Base-by-base conservation (phyloP, 2,888 invertebrate species). In the Petrolisthes manimaculis region DNA sequence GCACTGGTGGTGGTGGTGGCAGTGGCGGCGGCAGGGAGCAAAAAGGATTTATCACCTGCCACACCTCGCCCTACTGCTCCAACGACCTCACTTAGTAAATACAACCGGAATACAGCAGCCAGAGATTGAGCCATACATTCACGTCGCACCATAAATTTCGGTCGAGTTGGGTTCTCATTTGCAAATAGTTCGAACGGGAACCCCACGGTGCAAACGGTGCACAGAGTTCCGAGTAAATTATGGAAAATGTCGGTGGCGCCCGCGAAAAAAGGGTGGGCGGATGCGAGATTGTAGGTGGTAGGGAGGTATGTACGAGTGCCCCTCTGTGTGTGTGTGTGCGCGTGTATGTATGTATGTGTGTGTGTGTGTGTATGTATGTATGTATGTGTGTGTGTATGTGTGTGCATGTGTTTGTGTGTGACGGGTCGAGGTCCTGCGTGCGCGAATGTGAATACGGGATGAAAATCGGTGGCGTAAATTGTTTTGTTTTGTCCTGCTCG, bases 71-170 rank as follows among this genome's bases (percentile, higher is more conserved):
- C 61, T 61, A 61, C 61, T 14, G 8, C 61, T 61, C 61, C n/a
- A 6, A 61, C 14, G 61, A 61, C 61, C 61, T 61, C 61, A 61
- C 61, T 61, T 61, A 61, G 61, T 61, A 61, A 61, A 61, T 61
- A 61, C 61, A 61, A 6, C 14, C 61, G 14, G 14, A 61, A 61
- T 61, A 61, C 61, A 14, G 14, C 61, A 61, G 61, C 14, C 61
- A 61, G 61, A 61, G 61, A 61, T 61, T 61, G 61, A 61, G 61
- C 61, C 61, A 61, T 61, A 61, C 61, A 61, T 61, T 61, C 61
- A 61, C 61, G 61, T 61, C 61, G 61, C 61, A 61, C 14, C 61
- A 14, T 61, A 61, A 61, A 61, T 61, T 61, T 61, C 14, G 6
- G n/a, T n/a, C 6, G 61, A 61, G 61, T 61, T 6, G 61, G 8